Base-by-base conservation (phyloP, 1,140 invertebrate genomes). In the Helicorthomorpha holstii region DNA sequence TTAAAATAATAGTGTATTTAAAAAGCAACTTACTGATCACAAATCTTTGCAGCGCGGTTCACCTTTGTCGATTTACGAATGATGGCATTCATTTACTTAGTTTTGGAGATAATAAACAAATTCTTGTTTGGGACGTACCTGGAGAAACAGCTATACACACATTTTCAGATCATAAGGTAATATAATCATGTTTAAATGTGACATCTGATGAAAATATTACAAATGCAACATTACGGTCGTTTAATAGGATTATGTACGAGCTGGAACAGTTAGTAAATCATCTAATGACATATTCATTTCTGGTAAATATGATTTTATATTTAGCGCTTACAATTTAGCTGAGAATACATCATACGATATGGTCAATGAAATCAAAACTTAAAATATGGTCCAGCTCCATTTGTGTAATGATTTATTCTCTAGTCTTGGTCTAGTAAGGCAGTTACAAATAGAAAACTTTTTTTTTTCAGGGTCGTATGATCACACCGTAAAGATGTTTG, bases 101-200 rank as follows among this genome's bases (percentile, higher is more conserved):
- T 60, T 94, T 89, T 65, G 88, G 88, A 4, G 92, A 98, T 72
- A 93, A 98, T 65, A 92, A 90, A 67, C 75, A 80, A n/a, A 77
- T 86, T 4, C 72, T 73, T 55, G 56, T 94, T 10, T 96, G 90
- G 89, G 91, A 97, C 63, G 83, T 97, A 61, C 73, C 83, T 3
- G 84, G 75, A 59, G 87, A 93, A 76, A 79, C 57, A 70, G 76
- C 72, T 58, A 79, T 61, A 58, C 71, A 60, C 27, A 75, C 67
- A 21, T 90, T 82, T 63, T 74, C 77, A 53, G 77, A 76, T 49
- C 88, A 93, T 65, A 74, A 64, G 27, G 73, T 72, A 59, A 56
- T 56, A 54, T 42, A 21, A 16, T 45, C 16, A 4, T 50, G 24
- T 27, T 7, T 25, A 29, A 29, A 29, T 3, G 25, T 12, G 7